Evolutionary conservation across 1,140 invertebrate species (phyloP).

Genomic region (Chelonus insularis): DNA sequence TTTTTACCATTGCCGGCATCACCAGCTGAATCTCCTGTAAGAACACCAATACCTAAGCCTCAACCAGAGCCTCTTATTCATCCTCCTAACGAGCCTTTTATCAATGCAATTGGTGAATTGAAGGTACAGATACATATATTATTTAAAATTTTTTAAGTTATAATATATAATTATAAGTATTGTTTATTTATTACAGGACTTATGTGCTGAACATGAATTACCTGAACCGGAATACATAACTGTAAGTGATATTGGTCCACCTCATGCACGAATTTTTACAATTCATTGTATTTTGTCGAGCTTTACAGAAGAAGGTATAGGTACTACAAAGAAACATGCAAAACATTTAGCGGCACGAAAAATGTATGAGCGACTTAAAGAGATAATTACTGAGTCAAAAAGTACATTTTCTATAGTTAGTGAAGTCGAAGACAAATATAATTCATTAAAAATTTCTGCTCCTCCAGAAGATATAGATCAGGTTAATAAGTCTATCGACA

Average conservation of each 20-base stretch:
- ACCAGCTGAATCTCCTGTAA: slow-evolving; percentile 41
- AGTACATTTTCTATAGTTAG: background rate
- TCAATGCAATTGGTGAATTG: slow-evolving; percentile 51
- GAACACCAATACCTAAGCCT: slow-evolving; percentile 32
- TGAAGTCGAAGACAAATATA: background rate
- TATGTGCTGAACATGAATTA: slow-evolving; percentile 69
- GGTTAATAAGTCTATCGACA: background rate
- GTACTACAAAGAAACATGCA: slow-evolving; percentile 64
- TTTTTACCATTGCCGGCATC: slow-evolving; percentile 46
- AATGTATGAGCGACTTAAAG: slow-evolving; percentile 57
- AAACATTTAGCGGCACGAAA: slow-evolving; percentile 62
- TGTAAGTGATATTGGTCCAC: slow-evolving; percentile 70
- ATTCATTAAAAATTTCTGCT: background rate
- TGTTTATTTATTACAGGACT: slow-evolving; percentile 44
- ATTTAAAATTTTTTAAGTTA: slow-evolving; percentile 15
- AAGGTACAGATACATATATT: slow-evolving; percentile 36
- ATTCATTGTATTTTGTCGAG: slow-evolving; percentile 68
- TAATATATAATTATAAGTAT: slow-evolving; percentile 5
- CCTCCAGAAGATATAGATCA: background rate
- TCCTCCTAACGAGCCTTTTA: slow-evolving; percentile 38
- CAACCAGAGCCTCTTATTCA: slow-evolving; percentile 31
- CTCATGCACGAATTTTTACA: slow-evolving; percentile 71
- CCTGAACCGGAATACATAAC: slow-evolving; percentile 67
- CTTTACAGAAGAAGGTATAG: slow-evolving; percentile 60
- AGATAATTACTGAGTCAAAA: slow-evolving; percentile 32